Evolutionary conservation across 2,797 vertebrate genomes (phyloP), one percentile per base, ranked within the genome.

Genomic region (Setipinna tenuifilis): DNA sequence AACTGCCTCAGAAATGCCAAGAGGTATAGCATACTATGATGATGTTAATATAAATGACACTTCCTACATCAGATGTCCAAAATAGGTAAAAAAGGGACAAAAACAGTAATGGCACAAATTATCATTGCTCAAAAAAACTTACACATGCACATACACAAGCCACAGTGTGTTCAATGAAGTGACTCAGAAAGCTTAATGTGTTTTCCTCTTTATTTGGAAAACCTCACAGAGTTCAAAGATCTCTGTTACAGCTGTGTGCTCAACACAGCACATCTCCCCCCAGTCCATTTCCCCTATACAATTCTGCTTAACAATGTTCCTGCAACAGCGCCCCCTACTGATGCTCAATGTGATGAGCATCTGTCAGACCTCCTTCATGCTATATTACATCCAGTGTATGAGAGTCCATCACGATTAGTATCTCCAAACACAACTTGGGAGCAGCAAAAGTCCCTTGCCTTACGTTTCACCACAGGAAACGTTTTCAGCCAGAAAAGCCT

Each of bases 201-300:
- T 35, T 78, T n/a, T 44, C 35, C 71, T 19, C 5, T 78, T 78
- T 44, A 78, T 78, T 78, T 35, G 16, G 71, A 44, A 78, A 78
- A 41, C 31, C 14, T 44, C 71, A 9, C 17, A 6, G 71, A 78
- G 71, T 78, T 41, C 5, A 16, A 78, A 78, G 5, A 0, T 44
- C 35, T 78, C 35, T 44, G 35, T 35, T 78, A 78, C 71, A 78
- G 31, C 16, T 21, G 35, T 41, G 71, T 21, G 7, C 16, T n/a
- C 10, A 21, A 6, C 71, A 44, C 71, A 21, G 19, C 58, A 59
- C 16, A 59, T 59, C 9, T 7, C 7, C 50, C 0, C 58, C 0
- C 4, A 21, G 71, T 78, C 31, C 19, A 41, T 6, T 78, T 75
- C 68, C 31, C 2, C 28, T 17, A 6, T 6, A 75, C 17, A 35